Conservation (phyloP, 1,140 invertebrate genomes). For the Danaus melanippus region DNA sequence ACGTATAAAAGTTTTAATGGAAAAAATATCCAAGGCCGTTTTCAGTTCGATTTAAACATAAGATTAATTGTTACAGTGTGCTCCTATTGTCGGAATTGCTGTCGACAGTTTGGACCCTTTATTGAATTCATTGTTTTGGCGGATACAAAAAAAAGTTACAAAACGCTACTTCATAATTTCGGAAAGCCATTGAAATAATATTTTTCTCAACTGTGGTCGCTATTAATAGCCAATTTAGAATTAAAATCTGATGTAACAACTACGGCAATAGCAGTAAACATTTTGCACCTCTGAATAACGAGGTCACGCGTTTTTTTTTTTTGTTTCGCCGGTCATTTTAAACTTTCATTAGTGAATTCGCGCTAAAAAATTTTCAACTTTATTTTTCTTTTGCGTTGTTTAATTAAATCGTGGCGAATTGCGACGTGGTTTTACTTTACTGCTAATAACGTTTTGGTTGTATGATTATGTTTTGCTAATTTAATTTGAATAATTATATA, state of each 20-base stretch:
- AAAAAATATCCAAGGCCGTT: constrained; percentile 1
- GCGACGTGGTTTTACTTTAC: constrained; percentile 11
- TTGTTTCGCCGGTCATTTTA: constrained; percentile 60
- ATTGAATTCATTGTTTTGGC: constrained; percentile 63
- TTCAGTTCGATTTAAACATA: constrained; percentile 32
- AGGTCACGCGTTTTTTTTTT: constrained; percentile 54
- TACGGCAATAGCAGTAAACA: constrained; percentile 29
- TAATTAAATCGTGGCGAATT: constrained; percentile 35
- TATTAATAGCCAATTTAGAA: constrained; percentile 22
- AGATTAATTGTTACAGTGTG: constrained; percentile 62
- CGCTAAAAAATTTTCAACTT: constrained; percentile 32
- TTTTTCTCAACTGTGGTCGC: constrained; percentile 19
- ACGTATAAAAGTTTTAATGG: not conserved
- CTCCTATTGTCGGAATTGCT: constrained; percentile 42
- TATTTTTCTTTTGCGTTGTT: constrained; percentile 43
- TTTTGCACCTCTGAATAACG: constrained; percentile 50
- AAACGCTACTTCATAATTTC: constrained; percentile 40
- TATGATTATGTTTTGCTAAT: constrained; percentile 1
- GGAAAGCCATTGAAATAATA: constrained; percentile 4
- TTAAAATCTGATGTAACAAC: constrained; percentile 15
- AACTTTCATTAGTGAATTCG: constrained; percentile 67
- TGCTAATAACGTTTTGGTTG: constrained; percentile 5
- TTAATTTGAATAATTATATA: not conserved
- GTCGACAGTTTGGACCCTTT: constrained; percentile 48
- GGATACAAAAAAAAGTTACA: constrained; percentile 53